Evolutionary conservation across 2,888 invertebrate species (phyloP).

Genomic region (Acronicta aceris): DNA sequence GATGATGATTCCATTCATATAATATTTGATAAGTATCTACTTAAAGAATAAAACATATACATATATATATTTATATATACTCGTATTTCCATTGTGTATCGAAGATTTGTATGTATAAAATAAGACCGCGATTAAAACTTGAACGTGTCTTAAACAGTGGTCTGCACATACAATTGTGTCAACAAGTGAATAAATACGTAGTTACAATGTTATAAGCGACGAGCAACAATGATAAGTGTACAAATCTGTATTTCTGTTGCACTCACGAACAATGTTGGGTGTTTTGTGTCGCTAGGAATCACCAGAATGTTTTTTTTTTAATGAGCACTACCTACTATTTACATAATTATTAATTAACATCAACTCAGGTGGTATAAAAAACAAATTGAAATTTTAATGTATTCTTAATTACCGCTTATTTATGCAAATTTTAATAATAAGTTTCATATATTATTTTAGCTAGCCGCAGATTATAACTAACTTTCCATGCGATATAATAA

Average conservation of each 20-base stretch:
- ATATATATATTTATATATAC: no score
- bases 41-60: no score
- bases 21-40: no score
- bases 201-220: conserved; percentile 18
- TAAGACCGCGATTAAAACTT: conserved; percentile 9
- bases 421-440: conserved; percentile 10
- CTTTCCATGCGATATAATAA: conserved; percentile 9
- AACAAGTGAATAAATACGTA: conserved; percentile 32
- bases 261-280: neutral
- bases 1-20: no score
- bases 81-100: neutral
- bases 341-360: neutral
- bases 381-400: neutral
- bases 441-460: neutral
- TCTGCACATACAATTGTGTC: conserved; percentile 21
- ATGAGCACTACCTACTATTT: conserved; percentile 5
- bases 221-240: conserved; percentile 17
- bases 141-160: conserved; percentile 5
- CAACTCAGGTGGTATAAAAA: neutral
- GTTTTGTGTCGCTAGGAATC: neutral
- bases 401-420: neutral
- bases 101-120: conserved; percentile 8
- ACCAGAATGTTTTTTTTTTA: no score
- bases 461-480: conserved; percentile 6
- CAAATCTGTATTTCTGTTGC: conserved; percentile 32